Evolutionary conservation across 2,888 invertebrate species (phyloP), one percentile per base, ranked within the genome.

Genomic region (Trichogramma dendrolimi): DNA sequence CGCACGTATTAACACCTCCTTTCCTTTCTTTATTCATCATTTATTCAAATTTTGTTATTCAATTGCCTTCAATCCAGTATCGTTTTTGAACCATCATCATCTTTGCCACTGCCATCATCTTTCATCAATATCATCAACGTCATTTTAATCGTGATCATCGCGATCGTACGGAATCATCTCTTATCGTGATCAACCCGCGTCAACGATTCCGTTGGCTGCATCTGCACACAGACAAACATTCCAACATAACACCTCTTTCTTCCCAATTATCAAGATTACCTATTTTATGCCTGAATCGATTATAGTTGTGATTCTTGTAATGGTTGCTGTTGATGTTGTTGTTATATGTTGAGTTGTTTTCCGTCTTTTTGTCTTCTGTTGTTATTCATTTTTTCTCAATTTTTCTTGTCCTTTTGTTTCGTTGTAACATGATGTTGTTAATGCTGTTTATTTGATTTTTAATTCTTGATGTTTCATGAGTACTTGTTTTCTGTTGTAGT

Each of bases 141-240:
- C 27, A 27, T 27, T 27, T 27, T 27, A 27, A 27, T 27, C 27
- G 27, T 27, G 27, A 27, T 27, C 61, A 58, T 65, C 14, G 56
- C 51, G 62, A 53, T 56, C 8, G 46, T 68, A 71, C 70, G 68
- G 71, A 72, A 75, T 73, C 72, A 56, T 70, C 70, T 76, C 75
- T 73, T 73, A 74, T 72, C 73, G 72, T 68, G 69, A 69, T 64
- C 66, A 68, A 69, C 71, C 74, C 75, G 75, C 74, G 78, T 75
- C 74, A 79, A 77, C 77, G 76, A 77, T 73, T 66, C 75, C 75
- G 79, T 75, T 75, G 78, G 77, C 79, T 78, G 79, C 78, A 79
- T 80, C 80, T 80, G 80, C 80, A 80, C 80, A 80, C 80, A 80
- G 80, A 80, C 80, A 80, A 80, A 80, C 80, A 79, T 79, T 76